Evolutionary conservation across 2,797 vertebrate genomes (phyloP).

Genomic region (Anolis apletophallus): DNA sequence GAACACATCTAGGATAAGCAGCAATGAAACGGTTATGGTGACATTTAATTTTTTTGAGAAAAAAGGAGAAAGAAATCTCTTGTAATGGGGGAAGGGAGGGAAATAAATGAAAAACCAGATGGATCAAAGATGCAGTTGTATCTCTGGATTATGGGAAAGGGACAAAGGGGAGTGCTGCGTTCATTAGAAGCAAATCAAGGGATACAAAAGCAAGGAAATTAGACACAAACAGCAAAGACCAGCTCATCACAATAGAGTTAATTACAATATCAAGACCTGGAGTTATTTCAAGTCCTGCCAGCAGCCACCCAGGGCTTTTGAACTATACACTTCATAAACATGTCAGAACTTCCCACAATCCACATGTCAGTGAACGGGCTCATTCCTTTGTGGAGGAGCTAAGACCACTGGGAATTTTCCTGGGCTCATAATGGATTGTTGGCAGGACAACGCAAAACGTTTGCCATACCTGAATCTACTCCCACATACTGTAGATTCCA

Average conservation of each 20-base stretch:
- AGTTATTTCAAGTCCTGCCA: constrained; percentile 64
- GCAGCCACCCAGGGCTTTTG: constrained; percentile 59
- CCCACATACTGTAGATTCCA: constrained; percentile 57
- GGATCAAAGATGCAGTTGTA: constrained; percentile 61
- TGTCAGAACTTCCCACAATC: constrained; percentile 38
- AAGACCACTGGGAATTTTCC: constrained; percentile 73
- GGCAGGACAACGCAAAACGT: constrained; percentile 62
- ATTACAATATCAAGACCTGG: constrained; percentile 72
- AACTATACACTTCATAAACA: constrained; percentile 54
- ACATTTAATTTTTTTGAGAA: constrained; percentile 32
- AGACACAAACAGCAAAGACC: constrained; percentile 46
- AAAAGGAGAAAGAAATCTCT: constrained; percentile 11
- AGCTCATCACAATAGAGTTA: constrained; percentile 65
- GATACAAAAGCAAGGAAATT: constrained; percentile 70
- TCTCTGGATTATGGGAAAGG: constrained; percentile 65
- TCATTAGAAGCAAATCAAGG: constrained; percentile 54
- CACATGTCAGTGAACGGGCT: constrained; percentile 49
- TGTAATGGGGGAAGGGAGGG: constrained; percentile 28
- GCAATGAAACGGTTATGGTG: constrained; percentile 62
- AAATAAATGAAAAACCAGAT: constrained; percentile 71
- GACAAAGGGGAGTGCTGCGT: constrained; percentile 45
- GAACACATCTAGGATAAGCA: constrained; percentile 70
- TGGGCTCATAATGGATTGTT: constrained; percentile 69
- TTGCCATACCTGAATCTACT: constrained; percentile 67
- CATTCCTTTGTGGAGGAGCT: constrained; percentile 56